phyloP scores from a whole-genome alignment of 2,797 vertebrate genomes.

The Esox lucius region DNA sequence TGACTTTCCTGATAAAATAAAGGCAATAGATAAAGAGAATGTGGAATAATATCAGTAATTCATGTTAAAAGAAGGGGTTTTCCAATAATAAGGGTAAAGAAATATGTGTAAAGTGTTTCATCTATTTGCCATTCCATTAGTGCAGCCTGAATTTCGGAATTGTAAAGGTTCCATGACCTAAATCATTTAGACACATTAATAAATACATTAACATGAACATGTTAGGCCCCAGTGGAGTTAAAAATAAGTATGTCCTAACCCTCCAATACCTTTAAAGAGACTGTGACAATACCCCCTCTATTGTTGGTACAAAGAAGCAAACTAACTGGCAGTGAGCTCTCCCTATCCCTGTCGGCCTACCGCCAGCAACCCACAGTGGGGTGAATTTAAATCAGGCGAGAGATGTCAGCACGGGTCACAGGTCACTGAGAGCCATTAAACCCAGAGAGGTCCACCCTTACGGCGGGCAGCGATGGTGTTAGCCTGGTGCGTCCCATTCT shows the following conservation, averaged over 20 bases:
- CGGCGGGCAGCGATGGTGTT: background rate
- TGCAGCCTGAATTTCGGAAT: background rate
- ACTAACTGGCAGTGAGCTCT: background rate
- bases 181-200: background rate
- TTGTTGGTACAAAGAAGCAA: background rate
- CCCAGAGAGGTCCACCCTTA: background rate
- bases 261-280: too few species aligned
- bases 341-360: background rate
- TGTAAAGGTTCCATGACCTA: background rate
- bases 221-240: background rate
- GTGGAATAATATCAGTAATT: too few species aligned
- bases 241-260: background rate
- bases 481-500: conserved; percentile 2
- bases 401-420: conserved; percentile 5
- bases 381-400: background rate
- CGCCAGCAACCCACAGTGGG: background rate
- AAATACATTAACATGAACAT: conserved; percentile 2
- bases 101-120: too few species aligned
- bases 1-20: too few species aligned
- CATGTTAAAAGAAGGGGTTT: too few species aligned
- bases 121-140: background rate
- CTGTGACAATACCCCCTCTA: background rate
- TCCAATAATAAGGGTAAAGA: too few species aligned
- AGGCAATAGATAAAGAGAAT: too few species aligned
- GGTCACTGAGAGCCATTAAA: conserved; percentile 6